phyloP scores from a whole-genome alignment of 1,140 invertebrate genomes.

The Trichonephila inaurata region DNA sequence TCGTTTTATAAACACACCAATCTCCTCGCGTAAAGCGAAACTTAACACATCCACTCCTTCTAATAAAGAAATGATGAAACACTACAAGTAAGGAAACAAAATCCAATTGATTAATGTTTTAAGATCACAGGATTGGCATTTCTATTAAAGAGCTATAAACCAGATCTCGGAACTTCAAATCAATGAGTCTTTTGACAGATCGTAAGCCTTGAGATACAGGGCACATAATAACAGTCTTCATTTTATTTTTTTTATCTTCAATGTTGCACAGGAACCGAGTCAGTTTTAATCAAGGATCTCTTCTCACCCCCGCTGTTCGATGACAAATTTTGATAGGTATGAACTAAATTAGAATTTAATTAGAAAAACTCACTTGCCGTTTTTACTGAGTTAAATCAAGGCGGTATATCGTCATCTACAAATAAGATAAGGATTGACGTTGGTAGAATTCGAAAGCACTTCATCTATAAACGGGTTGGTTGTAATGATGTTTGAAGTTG shows the following conservation, averaged over 20 bases:
- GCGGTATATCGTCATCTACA: neutral
- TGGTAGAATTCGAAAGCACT: neutral
- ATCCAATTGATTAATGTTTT: neutral
- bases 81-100: neutral
- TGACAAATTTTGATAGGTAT: constrained; percentile 30
- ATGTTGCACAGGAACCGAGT: neutral
- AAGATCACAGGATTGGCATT: neutral
- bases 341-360: constrained; percentile 43
- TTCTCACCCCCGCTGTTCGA: constrained; percentile 42
- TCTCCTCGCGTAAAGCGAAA: too few species aligned
- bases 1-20: too few species aligned
- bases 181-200: constrained; percentile 5
- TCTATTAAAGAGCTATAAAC: constrained; percentile 1
- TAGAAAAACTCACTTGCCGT: neutral
- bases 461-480: neutral
- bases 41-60: too few species aligned
- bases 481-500: too few species aligned
- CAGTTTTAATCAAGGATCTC: neutral
- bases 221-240: neutral
- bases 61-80: neutral
- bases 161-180: neutral
- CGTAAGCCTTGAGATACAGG: neutral
- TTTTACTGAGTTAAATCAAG: neutral
- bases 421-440: neutral
- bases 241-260: neutral